Evolutionary conservation across 1,140 invertebrate genomes (phyloP).

Genomic region (Thalassaphorura encarpata): DNA sequence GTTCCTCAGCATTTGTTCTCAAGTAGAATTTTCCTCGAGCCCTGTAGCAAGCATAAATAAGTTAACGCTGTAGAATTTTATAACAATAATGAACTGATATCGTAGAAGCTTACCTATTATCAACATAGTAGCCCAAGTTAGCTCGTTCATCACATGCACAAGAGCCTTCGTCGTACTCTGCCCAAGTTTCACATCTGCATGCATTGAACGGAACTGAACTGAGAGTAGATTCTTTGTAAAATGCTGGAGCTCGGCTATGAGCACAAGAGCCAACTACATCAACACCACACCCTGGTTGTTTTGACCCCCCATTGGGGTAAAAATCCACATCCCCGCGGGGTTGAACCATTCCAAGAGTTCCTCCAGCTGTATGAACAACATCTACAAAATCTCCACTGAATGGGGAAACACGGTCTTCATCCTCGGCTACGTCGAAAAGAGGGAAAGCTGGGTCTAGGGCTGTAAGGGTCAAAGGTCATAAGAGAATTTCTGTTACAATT

Average conservation of each 20-base stretch:
- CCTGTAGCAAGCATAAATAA: constrained; percentile 32
- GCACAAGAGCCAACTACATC: constrained; percentile 28
- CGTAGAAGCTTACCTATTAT: background rate
- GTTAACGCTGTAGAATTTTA: background rate
- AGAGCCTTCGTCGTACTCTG: constrained; percentile 18
- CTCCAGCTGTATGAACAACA: constrained; percentile 54
- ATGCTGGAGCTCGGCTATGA: constrained; percentile 34
- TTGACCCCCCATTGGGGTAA: constrained; percentile 36
- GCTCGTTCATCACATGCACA: background rate
- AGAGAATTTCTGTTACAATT: background rate
- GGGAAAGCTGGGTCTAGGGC: constrained; percentile 15
- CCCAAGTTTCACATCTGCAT: constrained; percentile 20
- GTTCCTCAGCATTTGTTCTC: constrained; percentile 68
- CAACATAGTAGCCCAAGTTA: constrained; percentile 18
- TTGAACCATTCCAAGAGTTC: constrained; percentile 40
- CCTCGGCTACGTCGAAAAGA: background rate
- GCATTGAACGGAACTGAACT: constrained; percentile 15
- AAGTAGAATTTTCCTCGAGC: constrained; percentile 71
- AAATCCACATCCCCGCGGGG: constrained; percentile 51
- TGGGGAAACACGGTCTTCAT: constrained; percentile 44
- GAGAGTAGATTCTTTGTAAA: constrained; percentile 40
- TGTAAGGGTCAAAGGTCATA: constrained; percentile 44
- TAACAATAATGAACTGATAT: background rate
- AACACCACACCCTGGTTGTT: constrained; percentile 14
- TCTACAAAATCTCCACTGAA: constrained; percentile 46